Percentiles rank a stretch among this genome's conserved stretches.
Evolutionary conservation across 2,888 invertebrate species (phyloP).

Genomic region (Rugalucina vietnamica): DNA sequence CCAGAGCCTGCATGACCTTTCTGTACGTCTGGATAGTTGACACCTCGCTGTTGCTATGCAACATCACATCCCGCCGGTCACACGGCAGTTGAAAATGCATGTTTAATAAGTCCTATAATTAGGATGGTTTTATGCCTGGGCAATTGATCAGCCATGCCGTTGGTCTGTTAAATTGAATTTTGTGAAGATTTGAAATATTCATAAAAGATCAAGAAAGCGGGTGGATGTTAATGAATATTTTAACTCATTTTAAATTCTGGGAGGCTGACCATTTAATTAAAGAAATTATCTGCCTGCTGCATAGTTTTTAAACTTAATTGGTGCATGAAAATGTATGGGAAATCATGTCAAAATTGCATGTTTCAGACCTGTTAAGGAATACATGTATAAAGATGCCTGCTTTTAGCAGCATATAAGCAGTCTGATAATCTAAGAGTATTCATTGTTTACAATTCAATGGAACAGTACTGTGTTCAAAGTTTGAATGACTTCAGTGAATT

Average conservation of each 20-base stretch:
- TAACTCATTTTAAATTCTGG: not conserved
- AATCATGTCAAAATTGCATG: too few relatives aligned
- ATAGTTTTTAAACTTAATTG: too few relatives aligned
- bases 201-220: not conserved
- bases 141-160: not conserved
- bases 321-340: too few relatives aligned
- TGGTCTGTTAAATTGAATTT: slow-evolving; percentile 1
- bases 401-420: too few relatives aligned
- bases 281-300: not conserved
- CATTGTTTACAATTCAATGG: too few relatives aligned
- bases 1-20: too few relatives aligned
- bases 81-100: not conserved
- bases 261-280: not conserved
- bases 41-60: slow-evolving; percentile 13
- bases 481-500: too few relatives aligned
- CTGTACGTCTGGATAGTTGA: not conserved
- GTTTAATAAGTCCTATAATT: not conserved
- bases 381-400: too few relatives aligned
- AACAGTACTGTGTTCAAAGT: too few relatives aligned
- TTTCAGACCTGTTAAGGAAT: too few relatives aligned
- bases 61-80: not conserved
- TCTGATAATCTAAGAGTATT: too few relatives aligned
- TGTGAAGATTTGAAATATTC: not conserved
- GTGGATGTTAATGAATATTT: not conserved
- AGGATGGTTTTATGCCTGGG: not conserved